phyloP scores from a whole-genome alignment of 2,888 invertebrate species.

The Theretra japonica region DNA sequence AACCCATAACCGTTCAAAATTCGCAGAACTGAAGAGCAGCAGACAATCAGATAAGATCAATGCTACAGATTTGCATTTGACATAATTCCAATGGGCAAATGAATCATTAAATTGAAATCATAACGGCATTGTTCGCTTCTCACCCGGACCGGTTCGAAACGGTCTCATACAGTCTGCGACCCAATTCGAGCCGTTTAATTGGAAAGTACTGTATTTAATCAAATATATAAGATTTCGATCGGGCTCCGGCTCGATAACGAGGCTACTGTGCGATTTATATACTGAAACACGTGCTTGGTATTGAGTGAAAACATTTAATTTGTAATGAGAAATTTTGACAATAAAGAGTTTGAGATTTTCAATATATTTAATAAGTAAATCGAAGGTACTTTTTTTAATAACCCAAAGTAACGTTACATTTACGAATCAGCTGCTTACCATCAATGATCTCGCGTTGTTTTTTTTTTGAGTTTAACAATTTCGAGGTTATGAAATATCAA shows the following conservation, averaged over 20 bases:
- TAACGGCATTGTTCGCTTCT: conserved; percentile 36
- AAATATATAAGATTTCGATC: conserved; percentile 51
- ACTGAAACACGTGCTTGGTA: neutral
- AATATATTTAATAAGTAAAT: too few species aligned
- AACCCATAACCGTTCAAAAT: neutral
- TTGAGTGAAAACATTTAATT: neutral
- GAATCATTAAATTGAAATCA: conserved; percentile 42
- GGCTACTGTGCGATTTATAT: neutral
- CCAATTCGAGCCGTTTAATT: conserved; percentile 59
- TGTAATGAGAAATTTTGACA: too few species aligned
- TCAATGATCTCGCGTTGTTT: too few species aligned
- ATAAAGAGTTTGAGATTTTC: too few species aligned
- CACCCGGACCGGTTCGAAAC: conserved; percentile 28
- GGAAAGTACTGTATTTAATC: conserved; percentile 62
- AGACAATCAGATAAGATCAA: conserved; percentile 15
- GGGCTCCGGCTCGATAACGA: neutral
- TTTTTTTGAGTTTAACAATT: too few species aligned
- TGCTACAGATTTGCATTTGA: conserved; percentile 14
- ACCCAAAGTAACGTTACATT: too few species aligned
- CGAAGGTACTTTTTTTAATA: too few species aligned
- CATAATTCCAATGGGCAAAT: conserved; percentile 44
- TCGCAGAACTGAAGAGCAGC: neutral
- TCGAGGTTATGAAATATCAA: too few species aligned
- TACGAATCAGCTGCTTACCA: too few species aligned
- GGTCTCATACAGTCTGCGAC: conserved; percentile 34